phyloP scores from a whole-genome alignment of 2,797 vertebrate species.

The Malacoraja senta region DNA sequence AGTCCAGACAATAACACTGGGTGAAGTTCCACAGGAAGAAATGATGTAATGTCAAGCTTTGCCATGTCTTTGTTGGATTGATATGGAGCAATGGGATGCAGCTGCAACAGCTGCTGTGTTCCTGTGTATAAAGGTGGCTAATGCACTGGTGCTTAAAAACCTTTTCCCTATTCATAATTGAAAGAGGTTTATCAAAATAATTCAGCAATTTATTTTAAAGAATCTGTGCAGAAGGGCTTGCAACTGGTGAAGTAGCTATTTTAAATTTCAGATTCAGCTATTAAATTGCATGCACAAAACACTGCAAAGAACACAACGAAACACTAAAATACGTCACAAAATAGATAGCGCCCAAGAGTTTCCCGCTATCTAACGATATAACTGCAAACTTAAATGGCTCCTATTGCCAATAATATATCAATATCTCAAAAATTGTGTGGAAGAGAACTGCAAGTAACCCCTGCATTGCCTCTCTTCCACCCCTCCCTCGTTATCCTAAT shows the following conservation, averaged over 20 bases:
- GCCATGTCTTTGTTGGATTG: neutral
- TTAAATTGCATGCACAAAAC: neutral
- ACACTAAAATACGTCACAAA: neutral
- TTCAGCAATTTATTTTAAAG: neutral
- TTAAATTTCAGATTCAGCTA: neutral
- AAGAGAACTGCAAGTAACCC: too few species aligned
- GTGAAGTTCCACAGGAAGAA: neutral
- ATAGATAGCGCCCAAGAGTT: neutral
- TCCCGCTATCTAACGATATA: neutral
- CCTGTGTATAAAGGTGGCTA: neutral
- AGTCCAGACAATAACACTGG: neutral
- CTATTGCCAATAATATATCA: neutral
- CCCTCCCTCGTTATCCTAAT: too few species aligned
- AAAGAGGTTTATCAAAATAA: neutral
- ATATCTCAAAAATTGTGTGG: too few species aligned
- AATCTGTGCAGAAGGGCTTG: neutral
- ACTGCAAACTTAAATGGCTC: neutral
- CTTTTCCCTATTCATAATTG: neutral
- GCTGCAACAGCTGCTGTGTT: neutral
- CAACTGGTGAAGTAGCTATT: neutral
- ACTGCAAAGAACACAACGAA: too few species aligned
- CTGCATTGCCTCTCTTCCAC: too few species aligned
- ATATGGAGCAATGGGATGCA: neutral
- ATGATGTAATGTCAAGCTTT: neutral
- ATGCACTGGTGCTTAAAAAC: neutral